Percentiles rank a stretch among this genome's conserved stretches.
These are phyloP conservation scores for Variabilichromis moorii DNA, from an alignment of 2,113 vertebrate genomes.

Conservation along the genomic window DNA sequence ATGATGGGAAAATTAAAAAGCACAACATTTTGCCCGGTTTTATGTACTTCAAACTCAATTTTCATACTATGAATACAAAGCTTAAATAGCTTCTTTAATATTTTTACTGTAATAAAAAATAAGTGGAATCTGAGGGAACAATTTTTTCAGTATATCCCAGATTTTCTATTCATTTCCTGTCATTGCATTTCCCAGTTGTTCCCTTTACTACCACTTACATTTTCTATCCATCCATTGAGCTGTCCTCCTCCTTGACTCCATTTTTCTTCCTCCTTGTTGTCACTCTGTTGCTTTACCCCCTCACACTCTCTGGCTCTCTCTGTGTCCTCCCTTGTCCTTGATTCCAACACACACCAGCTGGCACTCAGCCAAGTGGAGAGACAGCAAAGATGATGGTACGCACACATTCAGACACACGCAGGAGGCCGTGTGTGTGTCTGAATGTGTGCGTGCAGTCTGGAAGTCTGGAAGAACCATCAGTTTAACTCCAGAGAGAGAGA, in stretches of 20 bases:
- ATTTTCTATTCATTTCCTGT: not conserved
- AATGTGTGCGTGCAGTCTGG: not conserved
- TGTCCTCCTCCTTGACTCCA: not conserved
- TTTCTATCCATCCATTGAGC: not conserved
- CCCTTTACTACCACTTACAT: not conserved
- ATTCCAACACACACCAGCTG: conserved; percentile 40
- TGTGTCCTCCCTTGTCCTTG: conserved; percentile 37
- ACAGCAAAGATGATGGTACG: conserved; percentile 10
- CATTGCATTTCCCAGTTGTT: not conserved
- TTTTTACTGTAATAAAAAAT: not conserved
- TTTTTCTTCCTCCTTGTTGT: not conserved
- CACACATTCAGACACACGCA: not conserved
- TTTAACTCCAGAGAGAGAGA: not conserved
- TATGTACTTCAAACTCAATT: not conserved
- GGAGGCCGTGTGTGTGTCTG: not conserved
- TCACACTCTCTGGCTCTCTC: conserved; percentile 29
- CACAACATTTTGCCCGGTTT: not conserved
- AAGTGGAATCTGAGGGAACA: not conserved
- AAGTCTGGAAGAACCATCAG: not conserved
- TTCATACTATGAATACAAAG: not conserved
- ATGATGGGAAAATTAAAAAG: not conserved
- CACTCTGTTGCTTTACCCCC: not conserved
- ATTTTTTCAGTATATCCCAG: not conserved
- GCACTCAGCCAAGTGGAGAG: conserved; percentile 34
- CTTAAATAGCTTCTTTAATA: not conserved